phyloP scores from a whole-genome alignment of 2,888 invertebrate species.

The Steromphala cineraria region DNA sequence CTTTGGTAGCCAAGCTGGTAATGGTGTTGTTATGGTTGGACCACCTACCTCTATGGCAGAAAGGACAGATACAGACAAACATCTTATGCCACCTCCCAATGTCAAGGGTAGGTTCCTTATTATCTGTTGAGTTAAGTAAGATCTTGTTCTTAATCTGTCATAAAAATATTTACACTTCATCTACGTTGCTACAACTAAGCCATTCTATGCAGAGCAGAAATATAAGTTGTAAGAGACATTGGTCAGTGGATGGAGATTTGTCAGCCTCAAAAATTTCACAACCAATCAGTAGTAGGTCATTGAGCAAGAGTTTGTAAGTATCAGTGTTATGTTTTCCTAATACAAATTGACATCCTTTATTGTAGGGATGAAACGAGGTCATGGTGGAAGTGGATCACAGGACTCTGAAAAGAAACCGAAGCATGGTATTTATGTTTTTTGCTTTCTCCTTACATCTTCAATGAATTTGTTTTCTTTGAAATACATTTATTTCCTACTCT shows the following conservation, averaged over 20 bases:
- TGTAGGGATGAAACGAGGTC: conserved; percentile 19
- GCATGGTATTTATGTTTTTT: neutral
- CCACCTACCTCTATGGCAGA: conserved; percentile 9
- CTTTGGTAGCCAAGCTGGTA: neutral
- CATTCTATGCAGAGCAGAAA: too few species aligned
- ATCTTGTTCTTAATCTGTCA: too few species aligned
- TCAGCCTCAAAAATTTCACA: too few species aligned
- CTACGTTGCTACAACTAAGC: too few species aligned
- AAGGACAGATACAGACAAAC: conserved; percentile 39
- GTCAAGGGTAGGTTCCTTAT: neutral
- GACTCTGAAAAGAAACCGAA: neutral
- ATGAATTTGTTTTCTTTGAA: too few species aligned
- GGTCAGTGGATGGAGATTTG: too few species aligned
- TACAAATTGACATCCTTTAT: neutral
- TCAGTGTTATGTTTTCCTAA: neutral
- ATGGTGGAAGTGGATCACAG: neutral
- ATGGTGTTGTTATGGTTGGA: neutral
- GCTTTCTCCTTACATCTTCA: too few species aligned
- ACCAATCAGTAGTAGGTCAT: too few species aligned
- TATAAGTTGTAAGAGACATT: too few species aligned
- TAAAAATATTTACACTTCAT: too few species aligned
- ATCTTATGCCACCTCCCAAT: conserved; percentile 55
- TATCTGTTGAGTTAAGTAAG: too few species aligned
- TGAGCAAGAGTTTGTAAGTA: neutral
- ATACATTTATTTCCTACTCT: too few species aligned